Base-by-base conservation (phyloP, 23 tunicate genomes). In the Aplidium turbinatum region DNA sequence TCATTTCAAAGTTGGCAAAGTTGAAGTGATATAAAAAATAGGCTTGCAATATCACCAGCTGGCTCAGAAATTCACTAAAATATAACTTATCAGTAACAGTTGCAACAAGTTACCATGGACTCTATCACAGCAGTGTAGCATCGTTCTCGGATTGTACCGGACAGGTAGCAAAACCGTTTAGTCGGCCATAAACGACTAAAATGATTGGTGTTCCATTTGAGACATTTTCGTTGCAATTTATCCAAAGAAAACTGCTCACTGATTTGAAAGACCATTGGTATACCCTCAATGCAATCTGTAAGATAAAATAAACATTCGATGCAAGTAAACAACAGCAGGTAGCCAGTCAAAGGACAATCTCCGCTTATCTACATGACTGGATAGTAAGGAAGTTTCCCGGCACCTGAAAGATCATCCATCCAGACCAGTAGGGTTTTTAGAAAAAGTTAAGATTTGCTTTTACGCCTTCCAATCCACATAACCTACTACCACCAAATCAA, bases 181-280 rank as follows among this genome's bases (percentile, higher is more conserved):
- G 72, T 61, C 7, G 68, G 82, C 82, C 82, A 76, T 5, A 61
- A 11, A n/a, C 53, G 50, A 42, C 16, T 36, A 11, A 62, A 29
- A 62, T 76, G 70, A 26, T 76, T 47, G 20, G 33, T 32, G 33
- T 61, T 61, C 82, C 82, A 76, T 58, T 58, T 31, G 39, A 76
- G 31, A 60, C 82, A 76, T 46, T 76, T 58, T 1, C 47, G 29
- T 1, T 33, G 24, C 1, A 76, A 42, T 4, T 62, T 31, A 16
- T 9, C 13, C 58, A 76, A 46, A 27, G 13, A 28, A 47, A 47
- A 47, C 29, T 47, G 23, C 2, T 70, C 58, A 47, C 58, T 46
- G 9, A 47, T 2, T 24, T 4, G 9, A 4, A 70, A 6, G 3
- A 25, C 58, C 7, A 18, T 7, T 26, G 26, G 2, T 2, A 70